phyloP scores from a whole-genome alignment of 2,888 invertebrate genomes.

The Orchestes rusci region DNA sequence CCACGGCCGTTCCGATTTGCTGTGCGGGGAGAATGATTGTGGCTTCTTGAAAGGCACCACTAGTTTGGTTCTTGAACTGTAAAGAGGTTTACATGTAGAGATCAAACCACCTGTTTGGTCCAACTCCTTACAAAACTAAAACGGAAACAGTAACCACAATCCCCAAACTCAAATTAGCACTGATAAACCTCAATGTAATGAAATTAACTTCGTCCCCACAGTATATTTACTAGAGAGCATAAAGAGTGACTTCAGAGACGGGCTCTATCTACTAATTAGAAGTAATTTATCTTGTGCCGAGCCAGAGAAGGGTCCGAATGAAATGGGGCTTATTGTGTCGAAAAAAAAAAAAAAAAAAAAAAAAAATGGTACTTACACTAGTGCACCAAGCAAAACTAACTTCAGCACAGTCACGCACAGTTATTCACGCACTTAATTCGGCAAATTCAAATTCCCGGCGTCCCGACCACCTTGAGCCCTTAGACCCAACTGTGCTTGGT shows the following conservation, averaged over 20 bases:
- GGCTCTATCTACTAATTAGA: slow-evolving; percentile 22
- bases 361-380: too few species aligned
- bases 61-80: too few species aligned
- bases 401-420: too few species aligned
- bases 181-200: slow-evolving; percentile 38
- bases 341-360: too few species aligned
- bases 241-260: slow-evolving; percentile 16
- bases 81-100: too few species aligned
- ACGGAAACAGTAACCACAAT: too few species aligned
- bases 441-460: slow-evolving; percentile 25
- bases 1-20: slow-evolving; percentile 68
- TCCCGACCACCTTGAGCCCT: slow-evolving; percentile 28
- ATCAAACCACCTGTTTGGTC: too few species aligned
- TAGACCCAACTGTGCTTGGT: slow-evolving; percentile 30
- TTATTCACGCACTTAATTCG: slow-evolving; percentile 5
- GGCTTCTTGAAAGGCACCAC: slow-evolving; percentile 29
- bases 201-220: slow-evolving; percentile 35
- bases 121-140: too few species aligned
- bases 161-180: too few species aligned
- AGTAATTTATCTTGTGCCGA: slow-evolving; percentile 18
- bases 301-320: not conserved
- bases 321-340: not conserved
- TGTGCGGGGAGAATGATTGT: slow-evolving; percentile 70
- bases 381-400: too few species aligned
- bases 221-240: slow-evolving; percentile 23